Conservation (phyloP, 2,797 vertebrate genomes). For the Pelodytes ibericus region DNA sequence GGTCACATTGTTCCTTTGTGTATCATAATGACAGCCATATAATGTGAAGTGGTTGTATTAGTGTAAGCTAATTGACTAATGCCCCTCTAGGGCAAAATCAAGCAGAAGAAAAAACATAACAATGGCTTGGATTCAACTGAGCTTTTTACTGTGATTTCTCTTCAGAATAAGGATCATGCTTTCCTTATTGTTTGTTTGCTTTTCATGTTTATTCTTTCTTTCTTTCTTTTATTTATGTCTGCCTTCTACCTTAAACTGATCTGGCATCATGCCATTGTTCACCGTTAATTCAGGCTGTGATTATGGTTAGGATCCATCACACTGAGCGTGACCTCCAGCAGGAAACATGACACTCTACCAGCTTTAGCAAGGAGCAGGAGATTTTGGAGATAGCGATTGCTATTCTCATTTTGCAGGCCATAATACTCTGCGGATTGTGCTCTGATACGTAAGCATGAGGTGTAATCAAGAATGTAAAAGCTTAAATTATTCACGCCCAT, state of each 20-base stretch:
- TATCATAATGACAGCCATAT: neutral
- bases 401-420: conserved; percentile 55
- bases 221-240: neutral
- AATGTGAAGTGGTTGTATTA: neutral
- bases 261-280: neutral
- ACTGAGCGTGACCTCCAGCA: conserved; percentile 29
- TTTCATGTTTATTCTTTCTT: neutral
- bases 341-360: conserved; percentile 37
- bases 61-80: conserved; percentile 3
- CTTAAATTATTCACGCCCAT: conserved; percentile 51
- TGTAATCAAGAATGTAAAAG: conserved; percentile 58
- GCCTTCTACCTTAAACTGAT: neutral
- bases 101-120: neutral
- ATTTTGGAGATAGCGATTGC: conserved; percentile 50
- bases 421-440: conserved; percentile 52
- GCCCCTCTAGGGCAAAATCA: neutral
- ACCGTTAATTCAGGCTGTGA: conserved; percentile 16
- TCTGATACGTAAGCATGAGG: conserved; percentile 54
- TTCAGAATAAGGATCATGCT: neutral
- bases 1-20: conserved; percentile 1
- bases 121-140: too few relatives aligned
- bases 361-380: conserved; percentile 48
- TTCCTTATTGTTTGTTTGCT: neutral
- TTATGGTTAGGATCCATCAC: conserved; percentile 31
- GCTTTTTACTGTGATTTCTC: neutral